Evolutionary conservation across 37 sponge, comb jelly and placozoan genomes (phyloP).

Genomic region (Spongilla lacustris): DNA sequence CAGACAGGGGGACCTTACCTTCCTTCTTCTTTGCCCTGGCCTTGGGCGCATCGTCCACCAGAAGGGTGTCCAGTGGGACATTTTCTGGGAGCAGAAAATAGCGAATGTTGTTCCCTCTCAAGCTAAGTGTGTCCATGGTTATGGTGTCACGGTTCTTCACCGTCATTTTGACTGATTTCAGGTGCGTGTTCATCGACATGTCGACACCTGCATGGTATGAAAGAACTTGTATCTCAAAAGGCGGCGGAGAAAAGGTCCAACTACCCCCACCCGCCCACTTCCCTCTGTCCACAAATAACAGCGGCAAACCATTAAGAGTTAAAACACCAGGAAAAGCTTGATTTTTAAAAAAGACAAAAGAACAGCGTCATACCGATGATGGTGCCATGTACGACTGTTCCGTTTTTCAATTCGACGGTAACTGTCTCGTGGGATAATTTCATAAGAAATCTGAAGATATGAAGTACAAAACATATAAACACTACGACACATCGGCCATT

Average conservation of each 20-base stretch:
- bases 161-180: constrained; percentile 98
- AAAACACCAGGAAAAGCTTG: too few relatives aligned
- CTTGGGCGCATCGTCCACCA: constrained; percentile 92
- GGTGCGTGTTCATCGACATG: constrained; percentile 99
- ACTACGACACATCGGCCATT: too few relatives aligned
- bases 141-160: constrained; percentile 91
- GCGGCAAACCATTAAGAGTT: too few relatives aligned
- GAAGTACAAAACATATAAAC: too few relatives aligned
- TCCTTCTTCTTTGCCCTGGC: constrained; percentile 64
- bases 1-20: constrained; percentile 43
- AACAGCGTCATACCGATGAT: constrained; percentile 84
- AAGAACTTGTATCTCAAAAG: too few relatives aligned
- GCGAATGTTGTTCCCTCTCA: constrained; percentile 97
- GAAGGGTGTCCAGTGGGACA: constrained; percentile 91
- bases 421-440: constrained; percentile 98
- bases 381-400: constrained; percentile 96
- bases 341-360: too few relatives aligned
- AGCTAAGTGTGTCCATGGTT: constrained; percentile 87
- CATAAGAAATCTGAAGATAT: constrained; percentile 91
- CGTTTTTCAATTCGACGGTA: constrained; percentile 97
- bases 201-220: constrained; percentile 94
- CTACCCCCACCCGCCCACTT: background rate
- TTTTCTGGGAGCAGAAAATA: constrained; percentile 96
- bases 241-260: background rate
- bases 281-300: background rate